Evolutionary conservation across 1,140 invertebrate species (phyloP).

Genomic region (Drosophila malerkotliana): DNA sequence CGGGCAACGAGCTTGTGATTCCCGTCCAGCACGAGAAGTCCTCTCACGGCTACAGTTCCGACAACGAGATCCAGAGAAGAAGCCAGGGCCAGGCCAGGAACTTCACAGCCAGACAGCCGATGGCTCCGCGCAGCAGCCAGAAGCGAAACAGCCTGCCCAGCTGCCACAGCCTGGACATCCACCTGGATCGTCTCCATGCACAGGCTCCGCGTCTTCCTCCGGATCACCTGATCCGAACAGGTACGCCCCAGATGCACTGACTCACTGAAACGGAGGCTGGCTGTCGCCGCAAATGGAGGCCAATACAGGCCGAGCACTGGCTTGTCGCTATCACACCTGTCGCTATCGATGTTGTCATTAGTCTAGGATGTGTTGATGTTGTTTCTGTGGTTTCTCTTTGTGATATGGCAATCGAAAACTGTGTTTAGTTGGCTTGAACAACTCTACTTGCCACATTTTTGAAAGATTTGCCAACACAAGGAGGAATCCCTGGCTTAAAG

Average conservation of each 20-base stretch:
- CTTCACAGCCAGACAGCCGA: slow-evolving; percentile 84
- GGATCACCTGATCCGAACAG: slow-evolving; percentile 68
- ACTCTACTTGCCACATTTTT: background rate
- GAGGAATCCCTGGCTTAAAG: background rate
- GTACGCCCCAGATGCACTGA: slow-evolving; percentile 31
- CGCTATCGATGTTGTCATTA: slow-evolving; percentile 75
- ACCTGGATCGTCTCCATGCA: slow-evolving; percentile 76
- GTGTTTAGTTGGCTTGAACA: background rate
- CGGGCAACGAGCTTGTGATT: slow-evolving; percentile 76
- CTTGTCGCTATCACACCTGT: slow-evolving; percentile 39
- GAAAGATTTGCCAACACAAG: background rate
- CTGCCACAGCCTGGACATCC: slow-evolving; percentile 76
- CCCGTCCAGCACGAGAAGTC: slow-evolving; percentile 73
- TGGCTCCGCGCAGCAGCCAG: slow-evolving; percentile 69
- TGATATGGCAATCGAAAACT: background rate
- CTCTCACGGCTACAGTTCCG: slow-evolving; percentile 67
- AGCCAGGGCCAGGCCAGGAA: slow-evolving; percentile 43
- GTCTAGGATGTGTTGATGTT: slow-evolving; percentile 56
- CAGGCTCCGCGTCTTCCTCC: slow-evolving; percentile 73
- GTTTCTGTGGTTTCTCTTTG: background rate
- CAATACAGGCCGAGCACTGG: slow-evolving; percentile 6
- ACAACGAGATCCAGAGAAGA: slow-evolving; percentile 58
- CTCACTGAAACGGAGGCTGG: slow-evolving; percentile 3
- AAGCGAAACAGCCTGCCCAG: slow-evolving; percentile 84
- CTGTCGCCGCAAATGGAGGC: slow-evolving; percentile 19